Conservation (phyloP, 2,113 vertebrate species). For the Cardinalis cardinalis region DNA sequence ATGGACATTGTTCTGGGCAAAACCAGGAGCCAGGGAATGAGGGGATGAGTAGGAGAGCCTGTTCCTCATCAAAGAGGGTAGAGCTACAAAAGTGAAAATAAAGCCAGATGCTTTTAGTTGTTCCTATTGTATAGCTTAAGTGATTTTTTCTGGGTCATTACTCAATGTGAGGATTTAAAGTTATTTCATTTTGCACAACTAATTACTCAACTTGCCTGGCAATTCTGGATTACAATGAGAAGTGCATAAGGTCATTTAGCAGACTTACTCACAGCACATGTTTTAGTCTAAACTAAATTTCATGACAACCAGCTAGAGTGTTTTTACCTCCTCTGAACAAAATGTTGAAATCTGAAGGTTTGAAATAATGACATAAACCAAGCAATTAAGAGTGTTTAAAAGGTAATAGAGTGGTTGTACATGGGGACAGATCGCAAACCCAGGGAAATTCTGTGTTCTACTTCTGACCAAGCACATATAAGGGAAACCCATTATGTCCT, state of each 20-base stretch:
- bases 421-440: background rate
- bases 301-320: background rate
- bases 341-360: slow-evolving; percentile 15
- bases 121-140: slow-evolving; percentile 35
- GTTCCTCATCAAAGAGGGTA: slow-evolving; percentile 14
- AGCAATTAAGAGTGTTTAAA: background rate
- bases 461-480: background rate
- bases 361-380: slow-evolving; percentile 3
- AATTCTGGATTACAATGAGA: slow-evolving; percentile 36
- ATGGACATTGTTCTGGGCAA: background rate
- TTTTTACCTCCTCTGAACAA: slow-evolving; percentile 5
- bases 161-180: slow-evolving; percentile 2
- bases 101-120: slow-evolving; percentile 12
- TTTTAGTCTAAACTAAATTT: slow-evolving; percentile 32
- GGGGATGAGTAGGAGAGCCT: background rate
- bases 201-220: slow-evolving; percentile 45
- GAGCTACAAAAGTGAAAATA: slow-evolving; percentile 22
- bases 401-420: background rate
- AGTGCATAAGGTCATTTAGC: slow-evolving; percentile 48
- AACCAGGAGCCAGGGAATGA: background rate
- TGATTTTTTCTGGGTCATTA: slow-evolving; percentile 64
- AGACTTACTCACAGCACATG: slow-evolving; percentile 44
- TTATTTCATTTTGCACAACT: slow-evolving; percentile 61
- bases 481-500: background rate
- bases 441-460: background rate